phyloP scores from a whole-genome alignment of 64 coral and sea anemone species.

The Actinia equina region DNA sequence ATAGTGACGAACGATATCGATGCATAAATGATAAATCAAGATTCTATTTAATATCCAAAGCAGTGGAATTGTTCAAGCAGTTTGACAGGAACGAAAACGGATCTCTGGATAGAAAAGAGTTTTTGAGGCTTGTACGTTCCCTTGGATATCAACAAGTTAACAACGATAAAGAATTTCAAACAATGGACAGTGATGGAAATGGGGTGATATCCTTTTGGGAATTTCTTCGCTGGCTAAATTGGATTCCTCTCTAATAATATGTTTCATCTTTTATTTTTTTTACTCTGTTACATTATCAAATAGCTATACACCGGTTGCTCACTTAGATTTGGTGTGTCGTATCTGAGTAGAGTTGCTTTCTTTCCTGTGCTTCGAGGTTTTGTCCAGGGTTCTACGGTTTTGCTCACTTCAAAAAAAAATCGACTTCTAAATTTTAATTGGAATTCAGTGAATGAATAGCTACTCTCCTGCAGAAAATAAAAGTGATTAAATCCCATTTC shows the following conservation, averaged over 20 bases:
- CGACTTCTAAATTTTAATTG: too few relatives aligned
- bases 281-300: too few relatives aligned
- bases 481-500: too few relatives aligned
- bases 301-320: too few relatives aligned
- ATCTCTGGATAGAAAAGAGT: conserved; percentile 26
- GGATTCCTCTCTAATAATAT: conserved; percentile 15
- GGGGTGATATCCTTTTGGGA: conserved; percentile 53
- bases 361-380: too few relatives aligned
- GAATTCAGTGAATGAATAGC: too few relatives aligned
- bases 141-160: conserved; percentile 37
- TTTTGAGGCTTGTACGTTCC: conserved; percentile 17
- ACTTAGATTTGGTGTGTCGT: too few relatives aligned
- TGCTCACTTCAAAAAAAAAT: too few relatives aligned
- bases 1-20: conserved; percentile 40
- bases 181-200: conserved; percentile 39
- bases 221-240: conserved; percentile 48
- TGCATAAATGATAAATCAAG: background rate
- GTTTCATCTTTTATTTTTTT: too few relatives aligned
- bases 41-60: conserved; percentile 44
- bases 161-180: conserved; percentile 30
- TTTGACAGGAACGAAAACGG: conserved; percentile 34
- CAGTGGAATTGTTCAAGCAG: conserved; percentile 48
- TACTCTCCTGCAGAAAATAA: too few relatives aligned
- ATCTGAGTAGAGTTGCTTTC: too few relatives aligned
- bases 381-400: too few relatives aligned